Evolutionary conservation across 2,888 invertebrate genomes (phyloP).

Genomic region (Parthenolecanium corni): DNA sequence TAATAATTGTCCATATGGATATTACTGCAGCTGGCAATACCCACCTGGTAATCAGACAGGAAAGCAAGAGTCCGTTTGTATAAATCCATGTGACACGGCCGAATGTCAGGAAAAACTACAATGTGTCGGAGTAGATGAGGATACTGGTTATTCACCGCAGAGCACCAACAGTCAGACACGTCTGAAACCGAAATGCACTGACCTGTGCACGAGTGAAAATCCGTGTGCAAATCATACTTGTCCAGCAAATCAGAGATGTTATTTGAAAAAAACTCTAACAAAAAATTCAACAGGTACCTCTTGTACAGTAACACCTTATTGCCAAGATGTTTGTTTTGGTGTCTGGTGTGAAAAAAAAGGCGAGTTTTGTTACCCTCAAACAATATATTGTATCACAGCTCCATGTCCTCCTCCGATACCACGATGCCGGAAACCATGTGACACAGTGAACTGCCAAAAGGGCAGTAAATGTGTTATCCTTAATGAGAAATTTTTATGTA

Average conservation of each 20-base stretch:
- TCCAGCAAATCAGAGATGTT: conserved; percentile 7
- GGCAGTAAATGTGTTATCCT: conserved; percentile 1
- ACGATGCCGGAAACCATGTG: not conserved
- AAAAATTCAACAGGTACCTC: not conserved
- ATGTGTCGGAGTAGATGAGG: too few relatives aligned
- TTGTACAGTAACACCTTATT: not conserved
- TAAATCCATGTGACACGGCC: too few relatives aligned
- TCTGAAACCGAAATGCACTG: too few relatives aligned
- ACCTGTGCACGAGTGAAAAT: not conserved
- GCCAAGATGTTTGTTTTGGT: not conserved
- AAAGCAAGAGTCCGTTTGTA: too few relatives aligned
- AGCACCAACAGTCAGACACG: too few relatives aligned
- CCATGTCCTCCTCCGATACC: conserved; percentile 15
- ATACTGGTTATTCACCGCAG: too few relatives aligned
- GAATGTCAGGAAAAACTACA: too few relatives aligned
- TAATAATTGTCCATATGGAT: too few relatives aligned
- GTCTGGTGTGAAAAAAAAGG: not conserved
- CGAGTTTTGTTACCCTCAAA: conserved; percentile 2
- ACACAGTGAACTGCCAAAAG: not conserved
- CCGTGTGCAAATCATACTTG: not conserved
- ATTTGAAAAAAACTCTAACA: not conserved
- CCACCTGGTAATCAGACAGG: too few relatives aligned
- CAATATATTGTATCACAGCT: conserved; percentile 7
- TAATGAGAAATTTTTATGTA: not conserved
- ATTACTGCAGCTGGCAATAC: too few relatives aligned